Conservation (phyloP, 2,113 vertebrate species). For the Ictalurus punctatus region DNA sequence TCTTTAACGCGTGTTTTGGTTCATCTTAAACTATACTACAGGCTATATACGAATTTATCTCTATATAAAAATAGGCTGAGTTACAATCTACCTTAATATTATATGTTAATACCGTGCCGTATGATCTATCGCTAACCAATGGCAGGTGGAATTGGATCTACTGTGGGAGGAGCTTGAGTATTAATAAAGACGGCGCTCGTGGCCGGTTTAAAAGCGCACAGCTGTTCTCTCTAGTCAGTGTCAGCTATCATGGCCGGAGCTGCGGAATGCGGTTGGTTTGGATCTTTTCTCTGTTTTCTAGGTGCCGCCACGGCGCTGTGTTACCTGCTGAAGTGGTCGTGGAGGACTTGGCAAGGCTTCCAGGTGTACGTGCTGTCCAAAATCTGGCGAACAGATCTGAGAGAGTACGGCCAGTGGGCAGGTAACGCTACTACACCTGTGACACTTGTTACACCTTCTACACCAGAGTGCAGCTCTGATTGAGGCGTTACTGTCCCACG, state of each 20-base stretch:
- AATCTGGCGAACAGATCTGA: conserved; percentile 66
- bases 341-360: conserved; percentile 67
- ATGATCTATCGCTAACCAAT: conserved; percentile 12
- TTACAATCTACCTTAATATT: not conserved
- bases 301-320: conserved; percentile 60
- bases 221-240: not conserved
- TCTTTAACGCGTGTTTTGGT: not conserved
- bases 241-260: conserved; percentile 38
- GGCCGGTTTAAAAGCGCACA: not conserved
- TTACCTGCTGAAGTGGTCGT: conserved; percentile 60
- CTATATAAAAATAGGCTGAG: not conserved
- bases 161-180: conserved; percentile 4
- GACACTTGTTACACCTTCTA: conserved; percentile 1
- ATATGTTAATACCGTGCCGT: not conserved
- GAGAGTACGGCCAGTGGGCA: conserved; percentile 72
- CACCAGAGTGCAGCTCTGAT: not conserved
- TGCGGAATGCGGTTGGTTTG: not conserved
- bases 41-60: not conserved
- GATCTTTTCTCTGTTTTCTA: conserved; percentile 46
- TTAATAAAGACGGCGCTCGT: not conserved
- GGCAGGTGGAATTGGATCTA: too few species aligned
- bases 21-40: too few species aligned
- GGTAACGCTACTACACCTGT: conserved; percentile 60
- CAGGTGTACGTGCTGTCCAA: conserved; percentile 64
- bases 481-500: not conserved